Percentiles rank a stretch among this genome's conserved stretches.
Evolutionary conservation across 1,140 invertebrate genomes (phyloP).

Genomic region (Penaeus japonicus): DNA sequence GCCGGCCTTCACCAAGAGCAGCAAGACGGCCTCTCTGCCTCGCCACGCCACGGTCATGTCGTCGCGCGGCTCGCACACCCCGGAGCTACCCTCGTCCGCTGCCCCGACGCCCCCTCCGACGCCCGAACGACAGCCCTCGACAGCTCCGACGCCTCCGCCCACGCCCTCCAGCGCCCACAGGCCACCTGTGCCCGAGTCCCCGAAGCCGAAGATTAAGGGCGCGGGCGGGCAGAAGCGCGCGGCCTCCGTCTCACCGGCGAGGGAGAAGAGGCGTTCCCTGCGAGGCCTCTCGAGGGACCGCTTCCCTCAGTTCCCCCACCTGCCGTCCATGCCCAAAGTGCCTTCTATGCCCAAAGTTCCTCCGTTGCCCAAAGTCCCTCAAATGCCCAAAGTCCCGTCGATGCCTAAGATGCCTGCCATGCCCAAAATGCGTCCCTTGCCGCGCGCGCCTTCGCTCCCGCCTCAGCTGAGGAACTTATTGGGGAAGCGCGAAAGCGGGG

Average conservation of each 20-base stretch:
- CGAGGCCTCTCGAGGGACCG: slow-evolving; percentile 28
- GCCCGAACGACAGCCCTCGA: neutral
- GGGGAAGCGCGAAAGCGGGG: neutral
- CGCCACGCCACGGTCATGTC: neutral
- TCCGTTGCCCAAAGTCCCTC: neutral
- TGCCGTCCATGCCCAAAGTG: neutral
- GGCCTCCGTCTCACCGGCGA: slow-evolving; percentile 49
- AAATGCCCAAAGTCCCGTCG: neutral
- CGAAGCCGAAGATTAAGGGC: slow-evolving; percentile 42
- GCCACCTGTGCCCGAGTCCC: slow-evolving; percentile 36
- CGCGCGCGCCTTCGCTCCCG: slow-evolving; percentile 22
- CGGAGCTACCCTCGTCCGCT: neutral
- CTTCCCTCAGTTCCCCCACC: neutral
- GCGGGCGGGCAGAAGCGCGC: slow-evolving; percentile 34
- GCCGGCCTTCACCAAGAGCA: slow-evolving; percentile 34
- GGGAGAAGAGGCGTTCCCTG: slow-evolving; percentile 41
- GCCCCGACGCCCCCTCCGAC: neutral
- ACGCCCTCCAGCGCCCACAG: neutral
- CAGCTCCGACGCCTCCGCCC: slow-evolving; percentile 36
- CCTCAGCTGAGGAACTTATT: slow-evolving; percentile 40
- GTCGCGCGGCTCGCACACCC: no score
- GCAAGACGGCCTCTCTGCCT: slow-evolving; percentile 24
- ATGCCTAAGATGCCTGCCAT: neutral
- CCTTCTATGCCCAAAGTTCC: neutral
- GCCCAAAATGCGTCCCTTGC: neutral